A percentile compares a stretch with the other conserved stretches of the same genome.
These are phyloP conservation scores for Syncerus caffer DNA, from an alignment of 2,797 vertebrate genomes.

Conservation along the genomic window DNA sequence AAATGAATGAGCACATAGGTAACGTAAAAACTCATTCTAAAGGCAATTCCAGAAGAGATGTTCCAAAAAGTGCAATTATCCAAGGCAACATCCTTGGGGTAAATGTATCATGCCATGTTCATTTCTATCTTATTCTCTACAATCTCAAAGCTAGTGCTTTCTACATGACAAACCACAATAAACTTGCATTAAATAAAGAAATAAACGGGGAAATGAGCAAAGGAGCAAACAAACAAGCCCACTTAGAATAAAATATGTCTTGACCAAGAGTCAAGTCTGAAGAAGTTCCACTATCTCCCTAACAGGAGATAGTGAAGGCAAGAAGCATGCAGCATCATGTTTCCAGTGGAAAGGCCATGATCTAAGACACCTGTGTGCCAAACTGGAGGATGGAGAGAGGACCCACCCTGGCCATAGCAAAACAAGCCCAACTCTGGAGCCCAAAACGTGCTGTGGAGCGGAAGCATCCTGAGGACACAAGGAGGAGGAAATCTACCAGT, in stretches of 20 bases:
- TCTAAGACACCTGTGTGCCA: background rate
- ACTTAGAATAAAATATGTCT: background rate
- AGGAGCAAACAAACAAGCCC: background rate
- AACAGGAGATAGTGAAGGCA: background rate
- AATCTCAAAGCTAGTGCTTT: background rate
- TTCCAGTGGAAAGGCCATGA: background rate
- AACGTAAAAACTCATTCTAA: background rate
- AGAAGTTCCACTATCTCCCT: background rate
- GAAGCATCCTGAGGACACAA: background rate
- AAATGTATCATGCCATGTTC: background rate
- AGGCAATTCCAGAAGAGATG: background rate
- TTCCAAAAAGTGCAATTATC: background rate
- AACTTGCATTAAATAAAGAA: background rate
- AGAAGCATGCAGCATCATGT: background rate
- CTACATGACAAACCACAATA: background rate
- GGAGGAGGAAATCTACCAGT: background rate
- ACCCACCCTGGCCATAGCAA: background rate
- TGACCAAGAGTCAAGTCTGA: background rate
- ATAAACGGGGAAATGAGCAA: background rate
- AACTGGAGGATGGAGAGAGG: background rate
- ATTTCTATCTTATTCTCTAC: background rate
- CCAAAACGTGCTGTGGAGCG: background rate
- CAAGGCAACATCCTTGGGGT: background rate
- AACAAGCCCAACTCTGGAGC: background rate
- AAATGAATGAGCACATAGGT: background rate